phyloP scores from a whole-genome alignment of 1,140 invertebrate species.

The Oscheius sp. region DNA sequence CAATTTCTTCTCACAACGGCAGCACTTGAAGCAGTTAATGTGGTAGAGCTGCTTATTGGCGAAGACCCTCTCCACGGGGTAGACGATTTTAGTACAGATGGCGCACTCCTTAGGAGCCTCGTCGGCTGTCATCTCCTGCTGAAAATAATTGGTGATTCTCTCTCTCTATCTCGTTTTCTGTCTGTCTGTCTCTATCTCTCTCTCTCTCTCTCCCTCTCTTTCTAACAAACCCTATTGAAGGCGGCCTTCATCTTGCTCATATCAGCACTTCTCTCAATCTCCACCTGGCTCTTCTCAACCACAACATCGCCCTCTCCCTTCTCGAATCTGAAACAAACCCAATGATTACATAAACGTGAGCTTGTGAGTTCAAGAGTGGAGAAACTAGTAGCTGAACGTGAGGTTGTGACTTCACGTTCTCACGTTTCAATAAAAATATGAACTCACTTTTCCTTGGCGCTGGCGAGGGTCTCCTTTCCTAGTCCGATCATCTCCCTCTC shows the following conservation, averaged over 20 bases:
- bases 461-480: slow-evolving; percentile 51
- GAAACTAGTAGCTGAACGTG: background rate
- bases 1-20: slow-evolving; percentile 57
- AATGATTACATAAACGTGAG: background rate
- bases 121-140: slow-evolving; percentile 39
- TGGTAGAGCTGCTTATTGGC: slow-evolving; percentile 61
- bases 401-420: slow-evolving; percentile 5
- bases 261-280: slow-evolving; percentile 27
- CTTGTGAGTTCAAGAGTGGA: background rate
- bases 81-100: slow-evolving; percentile 60
- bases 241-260: slow-evolving; percentile 24
- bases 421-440: slow-evolving; percentile 4
- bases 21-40: slow-evolving; percentile 60
- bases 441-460: slow-evolving; percentile 52
- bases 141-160: slow-evolving; percentile 13
- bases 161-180: too few species aligned
- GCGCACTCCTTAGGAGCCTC: slow-evolving; percentile 55
- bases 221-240: slow-evolving; percentile 26
- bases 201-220: too few species aligned
- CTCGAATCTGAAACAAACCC: slow-evolving; percentile 23
- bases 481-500: slow-evolving; percentile 46
- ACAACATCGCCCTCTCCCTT: slow-evolving; percentile 27
- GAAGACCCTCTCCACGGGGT: slow-evolving; percentile 59
- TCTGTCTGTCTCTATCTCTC: too few species aligned
- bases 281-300: slow-evolving; percentile 22